phyloP scores from a whole-genome alignment of 2,888 invertebrate species.

The Synergus japonicus region DNA sequence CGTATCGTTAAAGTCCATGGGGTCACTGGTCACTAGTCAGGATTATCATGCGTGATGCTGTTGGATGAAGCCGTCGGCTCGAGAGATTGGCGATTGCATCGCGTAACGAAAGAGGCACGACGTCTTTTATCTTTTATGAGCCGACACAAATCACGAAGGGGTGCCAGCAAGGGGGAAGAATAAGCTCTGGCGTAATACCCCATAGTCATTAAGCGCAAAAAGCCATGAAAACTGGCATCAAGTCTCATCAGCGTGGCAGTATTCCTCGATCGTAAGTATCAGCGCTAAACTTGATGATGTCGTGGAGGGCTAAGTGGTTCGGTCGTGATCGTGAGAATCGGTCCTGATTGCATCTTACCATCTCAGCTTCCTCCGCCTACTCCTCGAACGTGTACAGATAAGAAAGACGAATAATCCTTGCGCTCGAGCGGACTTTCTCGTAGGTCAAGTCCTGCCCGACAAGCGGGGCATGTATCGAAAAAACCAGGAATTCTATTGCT shows the following conservation, averaged over 20 bases:
- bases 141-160: background rate
- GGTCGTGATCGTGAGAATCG: constrained; percentile 61
- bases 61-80: background rate
- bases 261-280: constrained; percentile 48
- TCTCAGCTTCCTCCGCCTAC: constrained; percentile 42
- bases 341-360: constrained; percentile 56
- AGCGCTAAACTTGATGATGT: constrained; percentile 60
- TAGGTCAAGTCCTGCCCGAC: constrained; percentile 28
- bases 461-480: background rate
- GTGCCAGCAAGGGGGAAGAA: background rate
- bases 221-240: constrained; percentile 55
- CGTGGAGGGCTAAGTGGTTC: constrained; percentile 59
- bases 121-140: constrained; percentile 16
- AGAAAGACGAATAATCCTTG: constrained; percentile 15
- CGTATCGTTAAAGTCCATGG: background rate
- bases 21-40: background rate
- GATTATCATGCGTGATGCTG: constrained; percentile 10
- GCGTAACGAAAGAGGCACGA: constrained; percentile 19
- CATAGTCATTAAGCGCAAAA: constrained; percentile 18
- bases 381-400: constrained; percentile 15
- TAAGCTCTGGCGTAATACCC: constrained; percentile 1
- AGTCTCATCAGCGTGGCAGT: constrained; percentile 28
- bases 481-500: background rate
- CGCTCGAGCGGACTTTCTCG: constrained; percentile 33
- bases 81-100: background rate